Base-by-base conservation (phyloP, 37 sponge, comb jelly and placozoan genomes). In the Oopsacas minuta region DNA sequence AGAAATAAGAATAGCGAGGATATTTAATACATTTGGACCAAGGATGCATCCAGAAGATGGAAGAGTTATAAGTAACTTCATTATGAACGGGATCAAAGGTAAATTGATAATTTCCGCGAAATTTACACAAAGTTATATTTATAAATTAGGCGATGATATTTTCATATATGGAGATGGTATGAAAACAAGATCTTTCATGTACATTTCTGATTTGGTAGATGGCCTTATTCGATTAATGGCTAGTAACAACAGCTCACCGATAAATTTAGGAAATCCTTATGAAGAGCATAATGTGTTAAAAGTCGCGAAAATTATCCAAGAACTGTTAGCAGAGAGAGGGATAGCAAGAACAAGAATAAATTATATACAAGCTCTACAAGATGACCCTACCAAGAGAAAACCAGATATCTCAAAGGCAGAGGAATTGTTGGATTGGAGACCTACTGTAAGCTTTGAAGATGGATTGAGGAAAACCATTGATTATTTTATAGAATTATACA, bases 11-110 rank as follows among this genome's bases (percentile, higher is more conserved):
- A 95, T 96, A 37, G 97, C 97, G 0, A 90, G 97, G 49, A 96
- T 96, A 52, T 96, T 96, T 88, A 96, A 96, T 82, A 96, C 97
- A 0, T 96, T 87, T 84, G 97, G 97, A 25, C 97, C 97, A 35
- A 39, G 92, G 37, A 96, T 96, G 97, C 97, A 96, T 82, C 90
- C 94, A 90, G 87, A 85, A 88, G 97, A 96, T 89, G 96, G 96
- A 88, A 69, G 96, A 38, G 96, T 96, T 34, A 94, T 96, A 28
- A 96, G 94, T 61, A 96, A 96, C 88, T 96, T 96, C 83, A 91
- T 96, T 38, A 89, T 96, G 23, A 94, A 96, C 51, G 92, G 92
- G 32, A 86, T 96, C 12, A 83, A 88, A 36, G 90, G 90, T 20
- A 52, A 88, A n/a, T 32, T 61, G 28, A 7, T 32, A 42, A 8